Conservation (phyloP, 2,113 vertebrate species). For the Hiodon tergisus region DNA sequence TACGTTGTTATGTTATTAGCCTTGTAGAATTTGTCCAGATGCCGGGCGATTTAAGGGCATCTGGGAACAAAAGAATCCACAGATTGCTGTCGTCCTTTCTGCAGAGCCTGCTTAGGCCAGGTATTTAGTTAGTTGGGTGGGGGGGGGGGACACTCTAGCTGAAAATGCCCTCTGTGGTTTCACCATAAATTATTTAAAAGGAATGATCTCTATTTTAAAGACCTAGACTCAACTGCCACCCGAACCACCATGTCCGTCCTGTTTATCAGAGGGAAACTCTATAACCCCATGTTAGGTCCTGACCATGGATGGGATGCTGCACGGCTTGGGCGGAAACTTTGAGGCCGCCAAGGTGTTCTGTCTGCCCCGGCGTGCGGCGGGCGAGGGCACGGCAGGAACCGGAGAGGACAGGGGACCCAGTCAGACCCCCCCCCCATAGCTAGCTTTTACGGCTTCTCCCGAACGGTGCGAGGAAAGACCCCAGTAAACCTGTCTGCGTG, state of each 20-base stretch:
- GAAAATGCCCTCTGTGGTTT: conserved; percentile 64
- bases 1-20: neutral
- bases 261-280: conserved; percentile 25
- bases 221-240: conserved; percentile 49
- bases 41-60: neutral
- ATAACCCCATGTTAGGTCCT: conserved; percentile 18
- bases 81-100: conserved; percentile 23
- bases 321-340: neutral
- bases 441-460: no score
- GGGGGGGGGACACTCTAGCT: conserved; percentile 43
- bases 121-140: conserved; percentile 1
- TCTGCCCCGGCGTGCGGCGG: neutral
- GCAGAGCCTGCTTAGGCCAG: conserved; percentile 4
- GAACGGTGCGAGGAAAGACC: no score
- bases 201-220: conserved; percentile 68
- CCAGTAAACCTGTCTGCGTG: no score
- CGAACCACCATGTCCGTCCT: conserved; percentile 14
- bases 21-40: neutral
- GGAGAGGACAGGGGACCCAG: no score
- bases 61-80: conserved; percentile 3
- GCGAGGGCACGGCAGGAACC: no score
- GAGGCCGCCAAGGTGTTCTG: neutral
- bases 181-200: conserved; percentile 68
- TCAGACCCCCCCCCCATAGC: no score
- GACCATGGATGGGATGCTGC: conserved; percentile 1